Conservation (phyloP, 1,140 invertebrate genomes). For the Drosophila auraria region DNA sequence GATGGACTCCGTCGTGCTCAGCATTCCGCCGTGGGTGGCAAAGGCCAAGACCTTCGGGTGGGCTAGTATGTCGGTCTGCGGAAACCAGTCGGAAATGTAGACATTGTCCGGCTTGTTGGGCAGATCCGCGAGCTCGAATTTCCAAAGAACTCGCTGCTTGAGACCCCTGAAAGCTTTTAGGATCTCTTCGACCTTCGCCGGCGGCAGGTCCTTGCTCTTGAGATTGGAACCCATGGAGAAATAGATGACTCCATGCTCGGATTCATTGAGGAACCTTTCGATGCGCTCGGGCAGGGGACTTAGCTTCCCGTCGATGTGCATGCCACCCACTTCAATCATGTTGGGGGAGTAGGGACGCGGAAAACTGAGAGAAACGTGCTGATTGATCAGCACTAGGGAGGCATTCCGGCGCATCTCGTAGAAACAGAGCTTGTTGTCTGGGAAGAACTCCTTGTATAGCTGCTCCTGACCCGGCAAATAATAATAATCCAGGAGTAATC, state of each 20-base stretch:
- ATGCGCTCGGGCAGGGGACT: slow-evolving; percentile 76
- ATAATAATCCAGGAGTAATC: slow-evolving; percentile 60
- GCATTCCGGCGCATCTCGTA: slow-evolving; percentile 84
- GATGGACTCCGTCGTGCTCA: slow-evolving; percentile 87
- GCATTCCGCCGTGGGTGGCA: slow-evolving; percentile 87
- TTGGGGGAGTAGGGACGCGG: slow-evolving; percentile 85
- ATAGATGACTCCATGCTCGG: slow-evolving; percentile 86
- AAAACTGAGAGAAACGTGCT: slow-evolving; percentile 84
- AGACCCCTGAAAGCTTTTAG: slow-evolving; percentile 85
- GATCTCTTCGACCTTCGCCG: slow-evolving; percentile 85
- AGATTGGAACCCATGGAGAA: slow-evolving; percentile 86
- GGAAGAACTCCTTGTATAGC: slow-evolving; percentile 71
- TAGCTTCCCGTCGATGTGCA: slow-evolving; percentile 78
- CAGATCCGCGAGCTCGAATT: slow-evolving; percentile 86
- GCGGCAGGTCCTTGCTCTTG: slow-evolving; percentile 70
- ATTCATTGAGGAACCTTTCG: slow-evolving; percentile 76
- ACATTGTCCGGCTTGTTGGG: slow-evolving; percentile 86
- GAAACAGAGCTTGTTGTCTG: slow-evolving; percentile 35
- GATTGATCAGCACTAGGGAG: slow-evolving; percentile 86
- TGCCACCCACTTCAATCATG: slow-evolving; percentile 86
- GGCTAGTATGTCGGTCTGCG: slow-evolving; percentile 87
- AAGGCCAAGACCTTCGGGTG: slow-evolving; percentile 87
- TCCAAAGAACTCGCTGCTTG: slow-evolving; percentile 88
- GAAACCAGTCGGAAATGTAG: slow-evolving; percentile 87
- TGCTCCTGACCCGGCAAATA: slow-evolving; percentile 64